A percentile compares a stretch with the other conserved stretches of the same genome.
Conservation (phyloP, 2,888 invertebrate genomes). For the Agelastica alni region DNA sequence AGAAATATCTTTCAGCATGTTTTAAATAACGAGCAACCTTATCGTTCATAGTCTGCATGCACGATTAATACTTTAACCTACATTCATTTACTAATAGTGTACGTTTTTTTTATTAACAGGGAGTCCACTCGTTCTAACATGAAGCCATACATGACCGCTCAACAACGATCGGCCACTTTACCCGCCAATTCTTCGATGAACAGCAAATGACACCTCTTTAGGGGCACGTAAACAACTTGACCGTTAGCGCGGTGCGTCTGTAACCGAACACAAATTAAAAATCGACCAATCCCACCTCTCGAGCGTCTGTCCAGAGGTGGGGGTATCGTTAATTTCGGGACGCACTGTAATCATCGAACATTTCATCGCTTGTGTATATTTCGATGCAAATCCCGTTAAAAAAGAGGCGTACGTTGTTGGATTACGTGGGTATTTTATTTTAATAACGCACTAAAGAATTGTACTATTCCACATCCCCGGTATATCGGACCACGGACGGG, state of each 20-base stretch:
- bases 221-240: too few species aligned
- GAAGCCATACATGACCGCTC: constrained; percentile 73
- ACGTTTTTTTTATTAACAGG: constrained; percentile 55
- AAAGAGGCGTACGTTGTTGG: constrained; percentile 23
- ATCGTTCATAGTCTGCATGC: too few species aligned
- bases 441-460: constrained; percentile 36
- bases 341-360: constrained; percentile 18
- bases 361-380: constrained; percentile 39
- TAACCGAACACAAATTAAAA: too few species aligned
- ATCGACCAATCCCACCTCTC: too few species aligned
- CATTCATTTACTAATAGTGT: constrained; percentile 19
- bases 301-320: too few species aligned
- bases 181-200: constrained; percentile 82
- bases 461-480: constrained; percentile 9
- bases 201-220: constrained; percentile 57
- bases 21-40: too few species aligned
- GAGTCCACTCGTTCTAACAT: constrained; percentile 79
- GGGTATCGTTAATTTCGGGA: too few species aligned
- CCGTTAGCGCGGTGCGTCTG: too few species aligned
- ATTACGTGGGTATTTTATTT: constrained; percentile 37
- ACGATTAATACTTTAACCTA: too few species aligned
- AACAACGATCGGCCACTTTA: constrained; percentile 85
- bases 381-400: too few species aligned
- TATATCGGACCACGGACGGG: neutral
- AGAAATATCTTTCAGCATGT: too few species aligned